phyloP scores from a whole-genome alignment of 1,140 invertebrate genomes.

The Ceratosolen solmsi region DNA sequence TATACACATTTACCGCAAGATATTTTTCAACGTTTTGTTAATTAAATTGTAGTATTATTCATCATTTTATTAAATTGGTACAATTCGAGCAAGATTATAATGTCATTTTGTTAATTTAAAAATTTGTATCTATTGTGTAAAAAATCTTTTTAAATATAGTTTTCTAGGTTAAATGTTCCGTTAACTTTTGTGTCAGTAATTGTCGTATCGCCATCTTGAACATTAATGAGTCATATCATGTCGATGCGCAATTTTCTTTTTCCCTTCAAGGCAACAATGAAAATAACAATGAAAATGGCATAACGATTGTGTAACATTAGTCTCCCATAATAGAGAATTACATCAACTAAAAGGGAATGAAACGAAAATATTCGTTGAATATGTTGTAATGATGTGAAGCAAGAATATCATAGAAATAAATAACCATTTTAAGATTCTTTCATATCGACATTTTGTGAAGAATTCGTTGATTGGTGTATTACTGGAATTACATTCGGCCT shows the following conservation, averaged over 20 bases:
- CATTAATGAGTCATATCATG: neutral
- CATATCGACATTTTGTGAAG: slow-evolving; percentile 23
- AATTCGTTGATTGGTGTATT: slow-evolving; percentile 23
- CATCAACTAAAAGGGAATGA: neutral
- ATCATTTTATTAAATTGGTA: too few species aligned
- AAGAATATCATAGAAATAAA: neutral
- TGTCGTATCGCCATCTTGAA: slow-evolving; percentile 21
- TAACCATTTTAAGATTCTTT: slow-evolving; percentile 32
- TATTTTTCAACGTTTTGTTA: too few species aligned
- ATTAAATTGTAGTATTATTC: too few species aligned
- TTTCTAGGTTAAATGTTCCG: slow-evolving; percentile 14
- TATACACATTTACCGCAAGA: too few species aligned
- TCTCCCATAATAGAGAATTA: neutral
- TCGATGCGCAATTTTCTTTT: neutral
- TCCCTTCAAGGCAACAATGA: neutral
- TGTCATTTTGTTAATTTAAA: too few species aligned
- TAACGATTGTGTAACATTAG: neutral
- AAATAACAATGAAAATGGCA: slow-evolving; percentile 33
- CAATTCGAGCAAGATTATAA: too few species aligned
- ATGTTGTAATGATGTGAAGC: neutral
- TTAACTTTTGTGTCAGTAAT: neutral
- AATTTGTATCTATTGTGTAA: too few species aligned
- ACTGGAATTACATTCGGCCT: neutral
- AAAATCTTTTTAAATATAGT: too few species aligned
- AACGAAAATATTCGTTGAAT: too few species aligned